These are phyloP conservation scores for Conops quadrifasciatus DNA, from an alignment of 2,888 invertebrate genomes.

Conservation along the genomic window DNA sequence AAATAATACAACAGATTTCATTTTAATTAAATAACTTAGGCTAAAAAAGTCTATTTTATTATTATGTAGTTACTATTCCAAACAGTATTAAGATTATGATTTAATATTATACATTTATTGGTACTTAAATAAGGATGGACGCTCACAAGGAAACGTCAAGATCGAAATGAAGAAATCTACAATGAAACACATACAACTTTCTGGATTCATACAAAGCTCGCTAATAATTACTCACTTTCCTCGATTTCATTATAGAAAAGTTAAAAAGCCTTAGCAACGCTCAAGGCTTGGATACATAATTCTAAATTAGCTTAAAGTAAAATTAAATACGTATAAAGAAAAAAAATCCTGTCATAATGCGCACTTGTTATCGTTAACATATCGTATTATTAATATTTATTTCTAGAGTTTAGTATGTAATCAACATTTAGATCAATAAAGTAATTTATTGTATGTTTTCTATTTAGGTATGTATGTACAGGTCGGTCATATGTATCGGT, in stretches of 20 bases:
- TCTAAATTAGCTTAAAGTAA: conserved; percentile 23
- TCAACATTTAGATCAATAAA: conserved; percentile 11
- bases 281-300: neutral
- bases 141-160: conserved; percentile 20
- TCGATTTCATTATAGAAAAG: conserved; percentile 14
- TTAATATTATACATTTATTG: conserved; percentile 39
- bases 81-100: conserved; percentile 26
- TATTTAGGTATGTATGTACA: conserved; percentile 5
- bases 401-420: conserved; percentile 21
- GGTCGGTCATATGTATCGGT: neutral
- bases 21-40: conserved; percentile 45
- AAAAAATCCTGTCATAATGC: conserved; percentile 22
- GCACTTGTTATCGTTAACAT: neutral
- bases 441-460: conserved; percentile 20
- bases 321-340: neutral
- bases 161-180: conserved; percentile 15
- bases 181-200: conserved; percentile 22
- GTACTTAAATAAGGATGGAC: conserved; percentile 16
- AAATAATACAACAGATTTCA: conserved; percentile 58
- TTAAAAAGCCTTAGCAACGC: conserved; percentile 5
- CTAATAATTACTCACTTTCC: conserved; percentile 3
- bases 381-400: conserved; percentile 4
- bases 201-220: conserved; percentile 16
- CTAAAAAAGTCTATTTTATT: conserved; percentile 33
- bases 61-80: conserved; percentile 26